Conservation (phyloP, 2,113 vertebrate species). For the Grantiella picta region DNA sequence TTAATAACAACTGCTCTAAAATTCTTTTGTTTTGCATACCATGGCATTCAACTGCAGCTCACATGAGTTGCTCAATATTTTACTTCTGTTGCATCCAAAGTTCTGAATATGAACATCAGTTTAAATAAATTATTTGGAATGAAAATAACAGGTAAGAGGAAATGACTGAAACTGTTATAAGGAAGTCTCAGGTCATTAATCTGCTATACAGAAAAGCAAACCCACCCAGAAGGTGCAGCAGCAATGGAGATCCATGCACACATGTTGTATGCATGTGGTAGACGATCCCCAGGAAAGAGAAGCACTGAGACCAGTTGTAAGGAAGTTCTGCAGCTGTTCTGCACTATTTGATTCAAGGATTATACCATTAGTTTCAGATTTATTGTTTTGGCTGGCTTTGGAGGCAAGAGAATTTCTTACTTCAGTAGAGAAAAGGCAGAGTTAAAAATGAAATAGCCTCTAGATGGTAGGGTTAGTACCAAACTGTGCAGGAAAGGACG, state of each 20-base stretch:
- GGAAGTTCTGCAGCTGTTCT: not conserved
- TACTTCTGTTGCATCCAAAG: not conserved
- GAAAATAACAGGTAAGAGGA: not conserved
- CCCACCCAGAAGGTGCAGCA: not conserved
- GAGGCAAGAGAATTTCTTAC: not conserved
- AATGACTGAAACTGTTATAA: not conserved
- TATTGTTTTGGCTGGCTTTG: not conserved
- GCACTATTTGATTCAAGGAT: not conserved
- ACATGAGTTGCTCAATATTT: not conserved
- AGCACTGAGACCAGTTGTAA: not conserved
- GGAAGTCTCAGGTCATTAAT: not conserved
- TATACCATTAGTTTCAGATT: not conserved
- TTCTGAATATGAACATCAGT: not conserved
- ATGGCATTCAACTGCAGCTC: not conserved
- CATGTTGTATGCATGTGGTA: not conserved
- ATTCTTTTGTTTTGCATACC: not conserved
- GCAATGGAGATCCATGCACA: not conserved
- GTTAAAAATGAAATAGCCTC: not conserved
- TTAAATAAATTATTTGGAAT: not conserved
- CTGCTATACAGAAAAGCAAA: not conserved
- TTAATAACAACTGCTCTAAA: not conserved
- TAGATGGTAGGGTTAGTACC: not conserved
- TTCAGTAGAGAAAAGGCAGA: not conserved
- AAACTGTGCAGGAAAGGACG: not conserved
- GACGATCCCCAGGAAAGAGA: not conserved